Evolutionary conservation across 2,888 invertebrate species (phyloP).

Genomic region (Chironomus tentans): DNA sequence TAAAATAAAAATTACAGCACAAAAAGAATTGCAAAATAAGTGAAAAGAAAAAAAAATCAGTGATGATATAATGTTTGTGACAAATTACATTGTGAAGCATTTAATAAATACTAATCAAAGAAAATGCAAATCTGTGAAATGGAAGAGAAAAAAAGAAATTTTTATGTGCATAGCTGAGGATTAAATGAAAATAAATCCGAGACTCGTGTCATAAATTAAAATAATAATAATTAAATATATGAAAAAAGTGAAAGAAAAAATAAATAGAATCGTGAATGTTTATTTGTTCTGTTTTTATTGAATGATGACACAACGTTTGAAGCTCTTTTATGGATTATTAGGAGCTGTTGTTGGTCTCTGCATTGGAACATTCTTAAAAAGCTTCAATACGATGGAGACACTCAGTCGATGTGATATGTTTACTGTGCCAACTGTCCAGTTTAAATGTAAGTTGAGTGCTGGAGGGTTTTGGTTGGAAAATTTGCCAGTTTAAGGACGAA

Average conservation of each 20-base stretch:
- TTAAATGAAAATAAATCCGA: too few relatives aligned
- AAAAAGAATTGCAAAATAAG: too few relatives aligned
- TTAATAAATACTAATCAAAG: neutral
- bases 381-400: slow-evolving; percentile 5
- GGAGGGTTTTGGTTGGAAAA: too few relatives aligned
- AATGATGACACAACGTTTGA: slow-evolving; percentile 9
- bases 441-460: neutral
- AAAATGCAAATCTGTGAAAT: neutral
- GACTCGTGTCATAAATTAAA: too few relatives aligned
- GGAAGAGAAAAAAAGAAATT: neutral
- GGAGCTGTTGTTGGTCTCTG: slow-evolving; percentile 23
- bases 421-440: neutral
- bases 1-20: too few relatives aligned
- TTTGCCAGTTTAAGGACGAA: too few relatives aligned
- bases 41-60: neutral
- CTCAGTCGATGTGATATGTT: slow-evolving; percentile 8
- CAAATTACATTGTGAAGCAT: neutral
- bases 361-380: slow-evolving; percentile 20
- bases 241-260: too few relatives aligned
- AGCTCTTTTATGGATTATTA: slow-evolving; percentile 22
- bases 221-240: too few relatives aligned
- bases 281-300: neutral
- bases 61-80: neutral
- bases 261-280: too few relatives aligned
- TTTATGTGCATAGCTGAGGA: too few relatives aligned